A percentile compares a stretch with the other conserved stretches of the same genome.
Conservation (phyloP, 1,140 invertebrate species). For the Tetraneura akinire region DNA sequence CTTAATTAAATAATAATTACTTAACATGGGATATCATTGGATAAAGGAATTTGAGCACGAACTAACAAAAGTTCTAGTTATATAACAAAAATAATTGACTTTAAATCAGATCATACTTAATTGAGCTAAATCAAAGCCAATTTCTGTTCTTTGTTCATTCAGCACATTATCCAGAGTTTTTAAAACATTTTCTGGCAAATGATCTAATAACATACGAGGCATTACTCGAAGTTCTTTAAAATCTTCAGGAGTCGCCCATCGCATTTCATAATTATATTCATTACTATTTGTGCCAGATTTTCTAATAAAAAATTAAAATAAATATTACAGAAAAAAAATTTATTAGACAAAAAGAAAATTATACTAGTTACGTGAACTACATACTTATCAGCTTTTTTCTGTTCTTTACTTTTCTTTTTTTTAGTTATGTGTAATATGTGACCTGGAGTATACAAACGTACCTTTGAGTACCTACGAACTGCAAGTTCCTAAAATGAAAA, state of each 20-base stretch:
- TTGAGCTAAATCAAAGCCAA: constrained; percentile 55
- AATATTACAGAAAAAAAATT: neutral
- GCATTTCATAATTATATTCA: constrained; percentile 66
- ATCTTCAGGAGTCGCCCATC: constrained; percentile 74
- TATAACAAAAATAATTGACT: constrained; percentile 21
- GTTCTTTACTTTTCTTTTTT: constrained; percentile 64
- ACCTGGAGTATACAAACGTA: constrained; percentile 70
- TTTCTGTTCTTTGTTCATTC: constrained; percentile 60
- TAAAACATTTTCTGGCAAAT: constrained; percentile 72
- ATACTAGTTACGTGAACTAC: neutral
- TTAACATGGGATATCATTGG: neutral
- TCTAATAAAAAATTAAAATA: constrained; percentile 58
- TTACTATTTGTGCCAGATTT: constrained; percentile 61
- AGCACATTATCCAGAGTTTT: constrained; percentile 68
- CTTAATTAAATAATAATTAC: constrained; percentile 4
- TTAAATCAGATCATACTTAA: constrained; percentile 54
- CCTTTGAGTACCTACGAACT: constrained; percentile 69
- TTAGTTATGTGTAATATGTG: constrained; percentile 69
- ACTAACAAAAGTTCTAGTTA: constrained; percentile 19
- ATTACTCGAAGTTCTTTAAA: constrained; percentile 74
- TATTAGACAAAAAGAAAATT: neutral
- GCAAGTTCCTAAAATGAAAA: constrained; percentile 63
- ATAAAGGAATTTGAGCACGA: constrained; percentile 38
- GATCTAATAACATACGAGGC: constrained; percentile 76
- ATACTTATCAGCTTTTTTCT: constrained; percentile 61